These are phyloP conservation scores for Pelagia noctiluca DNA, from an alignment of 30 jellyfish, hydroid and myxozoan genomes.

Conservation along the genomic window DNA sequence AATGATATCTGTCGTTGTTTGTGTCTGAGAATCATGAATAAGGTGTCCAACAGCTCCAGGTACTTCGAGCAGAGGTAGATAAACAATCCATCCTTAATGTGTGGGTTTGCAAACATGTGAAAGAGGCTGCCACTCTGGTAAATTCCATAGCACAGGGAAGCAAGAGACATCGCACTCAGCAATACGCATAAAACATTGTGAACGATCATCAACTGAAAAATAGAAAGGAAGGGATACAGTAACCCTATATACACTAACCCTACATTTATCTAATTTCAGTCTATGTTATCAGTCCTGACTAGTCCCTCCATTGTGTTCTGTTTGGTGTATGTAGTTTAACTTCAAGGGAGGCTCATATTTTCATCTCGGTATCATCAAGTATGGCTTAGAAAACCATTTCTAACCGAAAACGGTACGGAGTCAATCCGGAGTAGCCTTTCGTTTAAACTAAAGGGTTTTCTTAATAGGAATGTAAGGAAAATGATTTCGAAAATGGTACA, in stretches of 20 bases:
- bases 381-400: neutral
- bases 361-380: neutral
- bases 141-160: slow-evolving; percentile 56
- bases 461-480: too few species aligned
- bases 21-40: slow-evolving; percentile 88
- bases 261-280: neutral
- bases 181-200: slow-evolving; percentile 74
- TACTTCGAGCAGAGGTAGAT: slow-evolving; percentile 75
- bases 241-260: neutral
- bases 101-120: slow-evolving; percentile 41
- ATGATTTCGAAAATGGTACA: too few species aligned
- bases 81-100: slow-evolving; percentile 52
- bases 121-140: slow-evolving; percentile 57
- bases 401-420: too few species aligned
- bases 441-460: too few species aligned
- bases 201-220: slow-evolving; percentile 67
- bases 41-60: slow-evolving; percentile 91
- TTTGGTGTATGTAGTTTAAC: too few species aligned
- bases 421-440: too few species aligned
- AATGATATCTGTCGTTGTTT: slow-evolving; percentile 84
- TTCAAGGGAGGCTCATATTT: too few species aligned
- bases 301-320: neutral
- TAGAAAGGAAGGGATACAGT: neutral
- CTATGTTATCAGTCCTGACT: neutral
- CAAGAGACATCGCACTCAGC: slow-evolving; percentile 60